Evolutionary conservation across 2,797 vertebrate genomes (phyloP), one percentile per base, ranked within the genome.

Genomic region (Oryzias dopingdopingensis): DNA sequence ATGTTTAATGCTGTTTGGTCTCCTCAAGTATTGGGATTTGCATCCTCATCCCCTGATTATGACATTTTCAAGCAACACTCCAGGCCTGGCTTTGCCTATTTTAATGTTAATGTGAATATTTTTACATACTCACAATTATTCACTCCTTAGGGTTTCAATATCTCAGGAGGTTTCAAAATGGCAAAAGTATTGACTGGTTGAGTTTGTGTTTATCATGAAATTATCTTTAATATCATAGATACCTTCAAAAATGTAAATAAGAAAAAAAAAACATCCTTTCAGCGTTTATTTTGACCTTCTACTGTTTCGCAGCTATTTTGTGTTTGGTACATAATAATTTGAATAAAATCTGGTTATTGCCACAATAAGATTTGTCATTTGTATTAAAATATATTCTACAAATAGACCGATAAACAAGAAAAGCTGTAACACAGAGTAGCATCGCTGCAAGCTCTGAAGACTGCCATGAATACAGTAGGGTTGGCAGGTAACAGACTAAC

Each of bases 1-100:
- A 83, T 77, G 72, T 83, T 85, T 80, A 80, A 86, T 74, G 59
- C 67, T 71, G 70, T 74, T 83, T 75, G 78, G 76, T 75, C 85
- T 79, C 62, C 60, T 77, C 64, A n/a, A 82, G 79, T 75, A 64
- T 56, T 65, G 70, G 74, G 73, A 86, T 88, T 87, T 85, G 82
- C 85, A 85, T 82, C 76, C 78, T 75, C 64, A 79, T 82, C 66
- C 73, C 72, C 63, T 75, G 70, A 85, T 80, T 86, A 76, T 79
- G 81, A 83, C 78, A 79, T 75, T 66, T 76, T 62, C 49, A 80
- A 71, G 72, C 71, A 79, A 59, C 67, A 82, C 70, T 79, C 12
- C 53, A 41, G 81, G 73, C 66, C 44, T 52, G 65, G 70, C 70
- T 81, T 72, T 81, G 40, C 59, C 74, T 72, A 74, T 77, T 83